Conservation (phyloP, 1,140 invertebrate species). For the Formica exsecta region DNA sequence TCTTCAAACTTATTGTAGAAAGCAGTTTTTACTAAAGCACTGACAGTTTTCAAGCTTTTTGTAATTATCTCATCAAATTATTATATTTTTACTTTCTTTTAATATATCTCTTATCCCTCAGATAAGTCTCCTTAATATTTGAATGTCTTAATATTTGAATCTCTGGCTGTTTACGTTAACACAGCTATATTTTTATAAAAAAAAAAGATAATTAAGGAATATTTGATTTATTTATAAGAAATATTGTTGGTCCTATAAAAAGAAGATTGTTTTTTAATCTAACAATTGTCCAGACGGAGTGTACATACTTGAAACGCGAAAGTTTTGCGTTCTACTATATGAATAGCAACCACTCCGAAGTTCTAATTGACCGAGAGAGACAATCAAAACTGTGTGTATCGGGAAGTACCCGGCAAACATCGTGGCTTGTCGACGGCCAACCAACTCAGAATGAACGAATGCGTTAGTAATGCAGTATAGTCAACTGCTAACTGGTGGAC, state of each 20-base stretch:
- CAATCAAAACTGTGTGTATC: slow-evolving; percentile 64
- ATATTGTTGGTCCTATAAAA: not conserved
- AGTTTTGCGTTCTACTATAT: slow-evolving; percentile 14
- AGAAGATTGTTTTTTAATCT: not conserved
- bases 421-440: slow-evolving; percentile 41
- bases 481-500: slow-evolving; percentile 36
- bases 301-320: not conserved
- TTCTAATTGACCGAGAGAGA: slow-evolving; percentile 70
- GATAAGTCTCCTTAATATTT: too few relatives aligned
- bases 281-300: not conserved
- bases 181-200: too few relatives aligned
- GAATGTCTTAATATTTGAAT: too few relatives aligned
- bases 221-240: not conserved
- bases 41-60: too few relatives aligned
- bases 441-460: slow-evolving; percentile 40
- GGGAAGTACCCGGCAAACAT: slow-evolving; percentile 33
- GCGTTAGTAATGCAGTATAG: slow-evolving; percentile 43
- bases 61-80: too few relatives aligned
- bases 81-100: too few relatives aligned
- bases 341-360: slow-evolving; percentile 26
- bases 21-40: too few relatives aligned
- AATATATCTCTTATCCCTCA: too few relatives aligned
- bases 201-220: not conserved
- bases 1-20: too few relatives aligned
- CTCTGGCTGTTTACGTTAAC: too few relatives aligned